These are phyloP conservation scores for Cephus spinipes DNA, from an alignment of 2,888 invertebrate species.

Conservation along the genomic window DNA sequence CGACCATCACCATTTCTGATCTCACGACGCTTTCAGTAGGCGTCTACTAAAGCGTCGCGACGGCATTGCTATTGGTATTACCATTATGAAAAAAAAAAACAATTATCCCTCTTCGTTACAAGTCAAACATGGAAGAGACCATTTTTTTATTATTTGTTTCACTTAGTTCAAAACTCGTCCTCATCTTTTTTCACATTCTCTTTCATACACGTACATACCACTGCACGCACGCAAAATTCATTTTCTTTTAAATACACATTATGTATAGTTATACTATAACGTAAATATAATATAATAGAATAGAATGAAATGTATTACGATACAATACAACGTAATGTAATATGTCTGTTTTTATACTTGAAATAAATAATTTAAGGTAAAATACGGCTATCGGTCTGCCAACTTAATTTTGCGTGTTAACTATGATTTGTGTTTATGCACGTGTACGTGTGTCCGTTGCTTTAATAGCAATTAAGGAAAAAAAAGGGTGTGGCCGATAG, in stretches of 20 bases:
- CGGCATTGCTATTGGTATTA: neutral
- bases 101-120: neutral
- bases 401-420: neutral
- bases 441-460: neutral
- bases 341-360: slow-evolving; percentile 46
- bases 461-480: neutral
- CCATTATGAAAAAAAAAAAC: neutral
- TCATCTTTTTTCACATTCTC: slow-evolving; percentile 20
- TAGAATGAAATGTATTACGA: neutral
- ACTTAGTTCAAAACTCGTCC: slow-evolving; percentile 30
- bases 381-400: slow-evolving; percentile 5
- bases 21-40: neutral
- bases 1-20: neutral
- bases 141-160: slow-evolving; percentile 30
- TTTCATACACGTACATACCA: slow-evolving; percentile 13
- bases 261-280: neutral
- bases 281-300: neutral
- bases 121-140: slow-evolving; percentile 54
- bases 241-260: slow-evolving; percentile 1
- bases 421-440: neutral
- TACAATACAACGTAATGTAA: slow-evolving; percentile 22
- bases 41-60: neutral
- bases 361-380: slow-evolving; percentile 51
- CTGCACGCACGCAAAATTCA: neutral
- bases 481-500: neutral